These are phyloP conservation scores for Agrotis exclamationis DNA, from an alignment of 2,888 invertebrate species.

Conservation along the genomic window DNA sequence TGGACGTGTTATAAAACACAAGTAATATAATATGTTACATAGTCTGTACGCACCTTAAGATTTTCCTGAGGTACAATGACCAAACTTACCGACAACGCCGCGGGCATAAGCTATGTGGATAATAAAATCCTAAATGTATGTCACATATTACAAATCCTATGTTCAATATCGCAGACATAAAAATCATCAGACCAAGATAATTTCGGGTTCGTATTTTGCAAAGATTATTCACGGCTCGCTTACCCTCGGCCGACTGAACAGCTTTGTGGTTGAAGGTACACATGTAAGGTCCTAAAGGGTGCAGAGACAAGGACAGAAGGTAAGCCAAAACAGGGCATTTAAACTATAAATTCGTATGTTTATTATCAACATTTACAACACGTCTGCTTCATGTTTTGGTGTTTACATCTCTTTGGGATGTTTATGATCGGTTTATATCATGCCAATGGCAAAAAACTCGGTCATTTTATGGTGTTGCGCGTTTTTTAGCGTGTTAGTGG, in stretches of 20 bases:
- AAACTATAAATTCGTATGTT: slow-evolving; percentile 53
- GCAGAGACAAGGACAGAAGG: slow-evolving; percentile 56
- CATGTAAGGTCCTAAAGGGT: slow-evolving; percentile 44
- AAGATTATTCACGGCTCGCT: slow-evolving; percentile 58
- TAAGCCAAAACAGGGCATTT: slow-evolving; percentile 57
- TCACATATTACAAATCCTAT: background rate
- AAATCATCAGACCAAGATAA: slow-evolving; percentile 40
- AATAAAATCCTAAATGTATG: background rate
- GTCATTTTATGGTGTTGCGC: slow-evolving; percentile 1
- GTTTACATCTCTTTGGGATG: slow-evolving; percentile 23
- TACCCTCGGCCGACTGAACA: slow-evolving; percentile 43
- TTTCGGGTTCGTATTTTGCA: slow-evolving; percentile 42
- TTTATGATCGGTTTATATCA: slow-evolving; percentile 24
- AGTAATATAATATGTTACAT: too few relatives aligned
- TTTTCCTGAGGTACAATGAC: too few relatives aligned
- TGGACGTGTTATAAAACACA: too few relatives aligned
- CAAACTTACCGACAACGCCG: too few relatives aligned
- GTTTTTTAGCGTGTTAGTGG: background rate
- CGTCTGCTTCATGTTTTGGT: slow-evolving; percentile 5
- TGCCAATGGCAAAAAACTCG: slow-evolving; percentile 10
- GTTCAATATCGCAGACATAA: slow-evolving; percentile 21
- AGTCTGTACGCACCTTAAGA: too few relatives aligned
- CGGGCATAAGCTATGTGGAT: too few relatives aligned
- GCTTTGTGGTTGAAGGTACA: slow-evolving; percentile 56
- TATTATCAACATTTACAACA: slow-evolving; percentile 44